Evolutionary conservation across 2,113 vertebrate species (phyloP).

Genomic region (Pteronura brasiliensis): DNA sequence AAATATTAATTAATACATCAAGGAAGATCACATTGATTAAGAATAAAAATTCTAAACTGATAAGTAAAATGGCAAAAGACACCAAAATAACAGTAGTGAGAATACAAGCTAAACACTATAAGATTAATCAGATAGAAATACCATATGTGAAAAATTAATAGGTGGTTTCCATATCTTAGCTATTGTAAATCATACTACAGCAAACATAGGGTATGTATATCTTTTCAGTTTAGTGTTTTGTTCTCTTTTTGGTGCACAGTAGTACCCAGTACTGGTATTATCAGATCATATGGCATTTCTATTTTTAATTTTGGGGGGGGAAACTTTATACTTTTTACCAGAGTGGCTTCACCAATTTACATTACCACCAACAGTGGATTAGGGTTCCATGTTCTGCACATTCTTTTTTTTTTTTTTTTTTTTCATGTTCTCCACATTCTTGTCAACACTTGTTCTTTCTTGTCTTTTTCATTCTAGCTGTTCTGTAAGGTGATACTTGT

Average conservation of each 20-base stretch:
- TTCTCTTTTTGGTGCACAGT: not conserved
- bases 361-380: not conserved
- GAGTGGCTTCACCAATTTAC: not conserved
- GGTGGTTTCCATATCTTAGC: not conserved
- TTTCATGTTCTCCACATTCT: not conserved
- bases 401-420: not conserved
- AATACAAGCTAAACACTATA: not conserved
- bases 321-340: not conserved
- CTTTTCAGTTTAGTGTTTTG: not conserved
- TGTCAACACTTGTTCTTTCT: not conserved
- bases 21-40: not conserved
- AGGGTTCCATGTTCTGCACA: not conserved
- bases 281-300: not conserved
- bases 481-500: not conserved
- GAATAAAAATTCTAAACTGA: not conserved
- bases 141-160: not conserved
- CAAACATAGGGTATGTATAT: not conserved
- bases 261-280: not conserved
- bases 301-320: not conserved
- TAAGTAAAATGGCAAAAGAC: not conserved
- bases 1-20: not conserved
- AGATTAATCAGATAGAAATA: not conserved
- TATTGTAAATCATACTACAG: not conserved
- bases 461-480: not conserved
- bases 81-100: not conserved